Conservation (phyloP, 2,888 invertebrate species). For the Loripinus fragilis region DNA sequence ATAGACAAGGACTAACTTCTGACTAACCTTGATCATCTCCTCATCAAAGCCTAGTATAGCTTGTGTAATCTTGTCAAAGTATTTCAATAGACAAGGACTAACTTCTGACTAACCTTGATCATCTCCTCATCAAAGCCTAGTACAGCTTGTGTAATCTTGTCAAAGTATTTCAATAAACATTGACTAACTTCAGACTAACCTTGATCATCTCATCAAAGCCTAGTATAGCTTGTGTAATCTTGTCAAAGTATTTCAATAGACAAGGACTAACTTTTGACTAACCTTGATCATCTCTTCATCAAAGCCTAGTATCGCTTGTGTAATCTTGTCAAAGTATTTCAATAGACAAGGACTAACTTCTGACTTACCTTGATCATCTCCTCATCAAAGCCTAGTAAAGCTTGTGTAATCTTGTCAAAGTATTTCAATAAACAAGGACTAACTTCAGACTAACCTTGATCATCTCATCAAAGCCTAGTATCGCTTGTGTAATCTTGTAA, state of each 20-base stretch:
- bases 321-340: conserved; percentile 81
- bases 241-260: conserved; percentile 80
- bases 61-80: conserved; percentile 82
- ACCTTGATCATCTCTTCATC: conserved; percentile 81
- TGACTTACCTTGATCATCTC: conserved; percentile 78
- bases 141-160: conserved; percentile 81
- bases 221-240: too few species aligned
- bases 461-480: too few species aligned
- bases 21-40: conserved; percentile 79
- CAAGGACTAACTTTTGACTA: conserved; percentile 65
- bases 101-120: conserved; percentile 75
- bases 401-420: conserved; percentile 81
- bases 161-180: conserved; percentile 79
- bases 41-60: conserved; percentile 79
- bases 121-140: conserved; percentile 78
- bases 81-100: conserved; percentile 74
- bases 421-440: conserved; percentile 77
- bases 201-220: too few species aligned
- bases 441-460: too few species aligned
- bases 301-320: conserved; percentile 80
- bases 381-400: conserved; percentile 78
- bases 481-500: conserved; percentile 79
- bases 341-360: conserved; percentile 71
- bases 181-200: conserved; percentile 67
- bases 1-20: conserved; percentile 68